A percentile compares a stretch with the other conserved stretches of the same genome.
Conservation (phyloP, 1,140 invertebrate genomes). For the Drosophila nebulosa region DNA sequence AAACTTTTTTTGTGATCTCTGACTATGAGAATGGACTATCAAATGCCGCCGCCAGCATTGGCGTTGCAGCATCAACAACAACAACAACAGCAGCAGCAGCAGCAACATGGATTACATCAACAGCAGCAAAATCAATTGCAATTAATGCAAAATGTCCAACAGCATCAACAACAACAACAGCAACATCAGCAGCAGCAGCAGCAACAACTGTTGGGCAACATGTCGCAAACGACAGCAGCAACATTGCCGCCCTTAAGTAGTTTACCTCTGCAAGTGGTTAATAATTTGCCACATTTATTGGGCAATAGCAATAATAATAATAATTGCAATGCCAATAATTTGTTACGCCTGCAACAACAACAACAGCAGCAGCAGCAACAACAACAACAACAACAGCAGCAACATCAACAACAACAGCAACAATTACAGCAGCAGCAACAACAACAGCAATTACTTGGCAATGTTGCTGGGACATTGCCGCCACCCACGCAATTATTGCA, state of each 20-base stretch:
- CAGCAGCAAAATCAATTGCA: constrained; percentile 67
- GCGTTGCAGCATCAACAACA: constrained; percentile 61
- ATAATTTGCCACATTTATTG: constrained; percentile 76
- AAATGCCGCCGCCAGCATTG: constrained; percentile 81
- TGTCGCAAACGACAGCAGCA: constrained; percentile 45
- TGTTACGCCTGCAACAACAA: constrained; percentile 18
- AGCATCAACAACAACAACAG: constrained; percentile 60
- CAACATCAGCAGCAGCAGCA: constrained; percentile 69
- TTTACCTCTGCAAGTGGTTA: constrained; percentile 75
- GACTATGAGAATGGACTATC: constrained; percentile 82
- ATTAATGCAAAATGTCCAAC: constrained; percentile 46
- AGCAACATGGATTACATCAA: constrained; percentile 51
- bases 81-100: constrained; percentile 56
- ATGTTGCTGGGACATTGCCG: constrained; percentile 58
- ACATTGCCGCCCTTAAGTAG: constrained; percentile 73
- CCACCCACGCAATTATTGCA: constrained; percentile 76
- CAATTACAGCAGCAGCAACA: constrained; percentile 51
- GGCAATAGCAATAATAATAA: constrained; percentile 31
- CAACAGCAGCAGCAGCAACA: constrained; percentile 15
- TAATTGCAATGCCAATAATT: constrained; percentile 30
- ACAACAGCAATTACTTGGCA: constrained; percentile 52
- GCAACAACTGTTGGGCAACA: constrained; percentile 66
- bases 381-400: constrained; percentile 37
- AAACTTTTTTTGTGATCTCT: constrained; percentile 39
- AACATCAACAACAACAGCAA: constrained; percentile 28